Evolutionary conservation across 2,113 vertebrate genomes (phyloP), one percentile per base, ranked within the genome.

Genomic region (Tachysurus fulvidraco): DNA sequence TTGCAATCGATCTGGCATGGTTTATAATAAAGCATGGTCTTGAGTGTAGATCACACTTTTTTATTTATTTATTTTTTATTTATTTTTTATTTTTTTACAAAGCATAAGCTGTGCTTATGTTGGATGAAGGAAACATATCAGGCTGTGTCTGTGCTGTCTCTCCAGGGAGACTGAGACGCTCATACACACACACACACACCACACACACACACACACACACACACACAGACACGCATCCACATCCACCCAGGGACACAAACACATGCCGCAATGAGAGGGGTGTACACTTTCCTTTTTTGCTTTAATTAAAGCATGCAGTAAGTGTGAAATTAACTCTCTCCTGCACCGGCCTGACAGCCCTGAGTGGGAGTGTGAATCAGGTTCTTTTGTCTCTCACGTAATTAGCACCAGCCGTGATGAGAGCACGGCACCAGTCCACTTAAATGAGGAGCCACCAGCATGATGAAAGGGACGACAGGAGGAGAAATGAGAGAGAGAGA

Each of bases 281-380:
- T 81, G 87, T 93, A 91, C 84, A 91, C 90, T 90, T 94, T 91
- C 91, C 89, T 91, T 92, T 90, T 88, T 83, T 74, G 74, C 89
- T 88, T 95, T 95, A 95, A 96, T 96, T 95, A 95, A 95, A 95
- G 93, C 94, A 95, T 94, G 95, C 94, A 95, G 93, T 94, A 94
- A 94, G 94, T 95, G 95, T 96, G 95, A 96, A 95, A 95, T 95
- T 94, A 95, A 95, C 94, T 94, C 94, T 96, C 93, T 95, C 94
- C 94, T 95, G 93, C 93, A 93, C 92, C 80, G 88, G 92, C 91
- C 95, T 95, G 94, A 93, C 93, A 93, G 93, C 93, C 93, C 92
- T 91, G 92, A 94, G 93, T 94, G 92, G 94, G 94, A 93, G 93
- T 92, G 91, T 92, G 92, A 94, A 93, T 93, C 92, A 91, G 90